Conservation (phyloP, 1,140 invertebrate genomes). For the Sycobia sp. region DNA sequence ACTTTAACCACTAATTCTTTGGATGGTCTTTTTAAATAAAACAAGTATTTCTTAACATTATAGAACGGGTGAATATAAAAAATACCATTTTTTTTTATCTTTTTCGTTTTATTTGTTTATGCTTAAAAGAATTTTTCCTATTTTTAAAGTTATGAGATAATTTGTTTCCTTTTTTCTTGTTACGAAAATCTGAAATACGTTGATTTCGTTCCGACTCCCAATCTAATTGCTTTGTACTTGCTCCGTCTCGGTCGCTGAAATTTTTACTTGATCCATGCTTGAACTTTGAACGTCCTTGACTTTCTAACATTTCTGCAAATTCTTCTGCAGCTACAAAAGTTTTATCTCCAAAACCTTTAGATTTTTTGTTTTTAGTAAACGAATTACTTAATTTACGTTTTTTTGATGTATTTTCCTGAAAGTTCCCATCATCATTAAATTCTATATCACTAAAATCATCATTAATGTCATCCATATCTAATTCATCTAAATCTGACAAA, state of each 20-base stretch:
- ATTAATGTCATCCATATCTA: too few species aligned
- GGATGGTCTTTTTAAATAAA: neutral
- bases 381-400: slow-evolving; percentile 34
- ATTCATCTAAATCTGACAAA: slow-evolving; percentile 46
- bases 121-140: slow-evolving; percentile 16
- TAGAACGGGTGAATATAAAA: too few species aligned
- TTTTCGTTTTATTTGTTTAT: slow-evolving; percentile 9
- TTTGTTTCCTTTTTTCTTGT: slow-evolving; percentile 37
- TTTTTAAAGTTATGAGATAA: slow-evolving; percentile 1
- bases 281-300: slow-evolving; percentile 65
- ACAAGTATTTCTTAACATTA: neutral
- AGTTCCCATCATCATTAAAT: slow-evolving; percentile 43
- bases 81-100: slow-evolving; percentile 8
- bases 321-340: slow-evolving; percentile 76
- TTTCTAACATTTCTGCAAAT: slow-evolving; percentile 74
- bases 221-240: slow-evolving; percentile 69
- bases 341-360: slow-evolving; percentile 39
- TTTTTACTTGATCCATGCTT: slow-evolving; percentile 69
- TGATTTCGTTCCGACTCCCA: slow-evolving; percentile 68
- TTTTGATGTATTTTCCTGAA: neutral
- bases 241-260: slow-evolving; percentile 69
- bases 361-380: slow-evolving; percentile 24
- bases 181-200: slow-evolving; percentile 40
- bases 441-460: slow-evolving; percentile 50
- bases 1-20: neutral